These are phyloP conservation scores for Eulemur albifrons DNA, from an alignment of 2,797 vertebrate genomes.

Conservation along the genomic window DNA sequence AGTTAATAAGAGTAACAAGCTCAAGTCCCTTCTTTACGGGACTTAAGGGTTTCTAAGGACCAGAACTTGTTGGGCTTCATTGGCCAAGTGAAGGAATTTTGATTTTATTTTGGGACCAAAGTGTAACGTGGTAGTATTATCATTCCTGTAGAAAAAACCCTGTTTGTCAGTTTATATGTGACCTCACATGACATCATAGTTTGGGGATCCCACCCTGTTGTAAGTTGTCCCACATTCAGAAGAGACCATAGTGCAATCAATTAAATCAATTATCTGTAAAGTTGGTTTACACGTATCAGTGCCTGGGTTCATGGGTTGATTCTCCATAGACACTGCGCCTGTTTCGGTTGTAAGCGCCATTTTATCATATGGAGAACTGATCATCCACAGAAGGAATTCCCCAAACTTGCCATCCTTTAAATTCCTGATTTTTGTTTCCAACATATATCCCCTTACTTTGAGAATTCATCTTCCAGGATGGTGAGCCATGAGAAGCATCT, in stretches of 20 bases:
- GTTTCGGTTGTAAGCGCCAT: background rate
- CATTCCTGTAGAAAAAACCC: background rate
- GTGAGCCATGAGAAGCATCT: background rate
- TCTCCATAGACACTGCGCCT: accelerated
- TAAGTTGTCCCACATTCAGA: background rate
- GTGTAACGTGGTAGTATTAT: background rate
- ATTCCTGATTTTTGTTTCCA: background rate
- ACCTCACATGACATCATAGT: background rate
- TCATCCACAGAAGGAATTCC: background rate
- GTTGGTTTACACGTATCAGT: background rate
- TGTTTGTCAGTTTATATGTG: background rate
- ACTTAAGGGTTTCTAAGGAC: background rate
- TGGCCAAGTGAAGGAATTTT: background rate
- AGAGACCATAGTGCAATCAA: background rate
- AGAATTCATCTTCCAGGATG: background rate
- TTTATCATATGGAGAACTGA: background rate
- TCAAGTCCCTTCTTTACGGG: background rate
- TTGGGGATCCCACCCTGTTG: background rate
- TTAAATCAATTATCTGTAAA: background rate
- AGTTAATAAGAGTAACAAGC: background rate
- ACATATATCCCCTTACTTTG: accelerated
- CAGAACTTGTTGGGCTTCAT: background rate
- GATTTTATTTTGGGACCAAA: background rate
- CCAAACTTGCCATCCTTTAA: background rate
- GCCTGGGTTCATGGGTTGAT: accelerated